Percentiles rank a stretch among this genome's conserved stretches.
phyloP scores from a whole-genome alignment of 2,113 vertebrate genomes.

The Hydrolagus affinis region DNA sequence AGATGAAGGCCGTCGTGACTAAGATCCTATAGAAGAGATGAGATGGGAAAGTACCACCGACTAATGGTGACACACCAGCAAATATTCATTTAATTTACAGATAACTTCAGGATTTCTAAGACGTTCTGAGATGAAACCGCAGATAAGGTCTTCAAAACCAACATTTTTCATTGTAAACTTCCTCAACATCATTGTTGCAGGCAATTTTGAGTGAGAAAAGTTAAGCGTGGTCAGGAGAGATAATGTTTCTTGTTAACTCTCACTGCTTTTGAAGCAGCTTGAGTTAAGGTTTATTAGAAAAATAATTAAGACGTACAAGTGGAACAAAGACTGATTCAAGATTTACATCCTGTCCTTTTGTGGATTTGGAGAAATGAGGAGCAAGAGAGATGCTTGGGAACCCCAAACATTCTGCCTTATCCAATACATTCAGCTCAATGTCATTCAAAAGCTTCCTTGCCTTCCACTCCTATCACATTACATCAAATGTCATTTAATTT shows the following conservation, averaged over 20 bases:
- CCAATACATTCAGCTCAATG: not conserved
- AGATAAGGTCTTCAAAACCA: conserved; percentile 22
- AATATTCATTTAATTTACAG: conserved; percentile 23
- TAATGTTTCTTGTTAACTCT: conserved; percentile 17
- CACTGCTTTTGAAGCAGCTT: not conserved
- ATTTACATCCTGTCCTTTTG: too few species aligned
- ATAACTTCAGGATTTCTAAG: conserved; percentile 18
- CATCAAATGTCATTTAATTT: too few species aligned
- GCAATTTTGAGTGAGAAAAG: not conserved
- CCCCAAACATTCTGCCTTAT: not conserved
- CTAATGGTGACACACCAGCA: conserved; percentile 25
- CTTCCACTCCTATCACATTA: too few species aligned
- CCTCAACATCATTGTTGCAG: not conserved
- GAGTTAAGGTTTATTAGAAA: not conserved
- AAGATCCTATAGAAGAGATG: conserved; percentile 40
- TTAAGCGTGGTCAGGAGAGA: not conserved
- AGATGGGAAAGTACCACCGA: conserved; percentile 44
- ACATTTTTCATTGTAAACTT: conserved; percentile 15
- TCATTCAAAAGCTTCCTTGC: not conserved
- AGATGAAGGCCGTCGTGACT: conserved; percentile 45
- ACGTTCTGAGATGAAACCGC: not conserved
- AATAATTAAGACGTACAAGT: too few species aligned
- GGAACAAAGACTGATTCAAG: too few species aligned
- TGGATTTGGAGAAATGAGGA: too few species aligned
- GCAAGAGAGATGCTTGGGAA: not conserved